Percentiles rank a stretch among this genome's conserved stretches.
phyloP scores from a whole-genome alignment of 2,113 vertebrate species.

The Dunckerocampus dactyliophorus region DNA sequence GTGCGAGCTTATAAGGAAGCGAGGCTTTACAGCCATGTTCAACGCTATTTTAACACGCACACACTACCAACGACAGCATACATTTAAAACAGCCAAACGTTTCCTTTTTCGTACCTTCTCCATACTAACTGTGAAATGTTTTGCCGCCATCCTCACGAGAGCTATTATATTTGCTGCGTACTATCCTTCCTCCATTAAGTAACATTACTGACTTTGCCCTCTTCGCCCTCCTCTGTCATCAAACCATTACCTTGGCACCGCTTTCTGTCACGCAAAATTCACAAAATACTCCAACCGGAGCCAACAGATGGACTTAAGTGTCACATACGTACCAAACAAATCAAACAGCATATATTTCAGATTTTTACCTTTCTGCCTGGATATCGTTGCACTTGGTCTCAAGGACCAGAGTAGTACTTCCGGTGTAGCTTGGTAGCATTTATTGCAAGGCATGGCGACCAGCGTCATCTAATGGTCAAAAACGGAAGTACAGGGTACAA shows the following conservation, averaged over 20 bases:
- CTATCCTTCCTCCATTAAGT: conserved; percentile 45
- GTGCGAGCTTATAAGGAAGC: not conserved
- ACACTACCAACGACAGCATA: too few species aligned
- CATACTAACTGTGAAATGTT: too few species aligned
- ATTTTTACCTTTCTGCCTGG: conserved; percentile 52
- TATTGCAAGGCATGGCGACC: not conserved
- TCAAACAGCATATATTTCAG: fast-evolving
- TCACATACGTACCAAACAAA: fast-evolving
- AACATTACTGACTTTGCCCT: conserved; percentile 70
- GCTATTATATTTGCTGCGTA: not conserved
- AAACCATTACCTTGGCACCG: not conserved
- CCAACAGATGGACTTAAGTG: not conserved
- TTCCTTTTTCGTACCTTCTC: too few species aligned
- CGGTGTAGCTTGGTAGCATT: conserved; percentile 17
- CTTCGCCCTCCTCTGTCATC: conserved; percentile 26
- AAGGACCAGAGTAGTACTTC: conserved; percentile 61
- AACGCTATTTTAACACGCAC: too few species aligned
- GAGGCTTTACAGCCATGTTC: too few species aligned
- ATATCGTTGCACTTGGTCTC: conserved; percentile 30
- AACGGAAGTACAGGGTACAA: not conserved
- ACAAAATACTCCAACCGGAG: not conserved
- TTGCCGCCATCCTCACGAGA: not conserved
- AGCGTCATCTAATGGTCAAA: conserved; percentile 18
- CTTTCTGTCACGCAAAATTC: not conserved
- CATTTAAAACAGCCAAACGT: not conserved